Evolutionary conservation across 2,797 vertebrate species (phyloP), one percentile per base, ranked within the genome.

Genomic region (Rhinatrema bivittatum): DNA sequence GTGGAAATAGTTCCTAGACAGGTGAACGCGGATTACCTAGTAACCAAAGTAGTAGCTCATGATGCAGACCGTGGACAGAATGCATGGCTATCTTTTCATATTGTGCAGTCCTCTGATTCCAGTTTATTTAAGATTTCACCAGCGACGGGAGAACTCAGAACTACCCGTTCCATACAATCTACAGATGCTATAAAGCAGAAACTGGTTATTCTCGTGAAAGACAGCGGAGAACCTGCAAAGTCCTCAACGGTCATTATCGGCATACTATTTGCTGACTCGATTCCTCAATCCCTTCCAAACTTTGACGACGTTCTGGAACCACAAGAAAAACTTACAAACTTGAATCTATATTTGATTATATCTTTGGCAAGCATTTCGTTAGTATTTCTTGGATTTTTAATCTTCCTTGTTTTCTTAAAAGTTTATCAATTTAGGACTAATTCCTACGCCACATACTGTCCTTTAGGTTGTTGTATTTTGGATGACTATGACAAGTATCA

Each of bases 71-170:
- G 74, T 0, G 85, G 81, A 0, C 33, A 78, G 41, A 87, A 82
- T 0, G 82, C 82, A 12, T 90, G 91, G 56, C 77, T 97, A 14
- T 91, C 90, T 16, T 97, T 92, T 36, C 88, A 87, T 52, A 72
- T 95, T 4, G 43, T 74, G 31, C 87, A 89, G 11, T 79, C 90
- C 31, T 91, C 91, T 0, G 91, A 94, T 34, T 72, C 81, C 2
- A 88, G 81, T 10, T 70, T 96, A 36, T 90, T 96, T 46, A 64
- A 15, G 20, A 31, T 85, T 54, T 65, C 60, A 0, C 26, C 50
- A 0, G 62, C 60, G 25, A 50, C 49, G 0, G 79, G 79, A 6
- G 78, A 82, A 42, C 58, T 82, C 28, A 52, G 42, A 7, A 77
- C 59, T 19, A 59, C 57, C 0, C 62, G 62, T 21, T 56, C 60